Evolutionary conservation across 2,797 vertebrate species (phyloP).

Genomic region (Spheniscus humboldti): DNA sequence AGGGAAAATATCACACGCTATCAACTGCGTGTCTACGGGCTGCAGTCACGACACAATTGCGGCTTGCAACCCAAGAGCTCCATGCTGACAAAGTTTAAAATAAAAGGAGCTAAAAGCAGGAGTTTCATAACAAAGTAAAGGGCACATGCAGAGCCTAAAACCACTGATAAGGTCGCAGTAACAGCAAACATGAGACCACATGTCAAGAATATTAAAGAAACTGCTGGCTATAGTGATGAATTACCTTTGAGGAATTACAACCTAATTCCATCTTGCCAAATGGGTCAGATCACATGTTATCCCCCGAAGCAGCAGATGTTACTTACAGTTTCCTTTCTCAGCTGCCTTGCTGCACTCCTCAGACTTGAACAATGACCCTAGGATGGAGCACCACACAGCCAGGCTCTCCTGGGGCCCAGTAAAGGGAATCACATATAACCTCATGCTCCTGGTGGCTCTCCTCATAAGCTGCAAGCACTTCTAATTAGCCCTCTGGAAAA

Average conservation of each 20-base stretch:
- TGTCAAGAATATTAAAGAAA: background rate
- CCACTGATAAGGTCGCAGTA: background rate
- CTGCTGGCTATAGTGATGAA: background rate
- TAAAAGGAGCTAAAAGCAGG: background rate
- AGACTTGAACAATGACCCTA: accelerated
- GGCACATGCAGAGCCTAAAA: background rate
- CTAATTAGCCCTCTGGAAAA: background rate
- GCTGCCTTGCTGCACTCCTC: background rate
- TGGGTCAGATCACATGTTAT: background rate
- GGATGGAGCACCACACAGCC: accelerated
- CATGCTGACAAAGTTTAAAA: background rate
- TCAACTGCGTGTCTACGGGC: accelerated
- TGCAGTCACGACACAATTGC: background rate
- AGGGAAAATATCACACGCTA: background rate
- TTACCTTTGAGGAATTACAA: background rate
- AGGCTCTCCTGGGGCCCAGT: accelerated
- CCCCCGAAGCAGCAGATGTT: background rate
- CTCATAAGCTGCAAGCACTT: background rate
- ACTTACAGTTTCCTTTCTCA: background rate
- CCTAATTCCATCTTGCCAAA: background rate
- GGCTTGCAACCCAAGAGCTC: background rate
- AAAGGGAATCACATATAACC: background rate
- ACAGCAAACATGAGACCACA: background rate
- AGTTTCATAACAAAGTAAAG: background rate
- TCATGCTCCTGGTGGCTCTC: accelerated